phyloP scores from a whole-genome alignment of 2,888 invertebrate genomes.

The Pseudolycoriella hygida region DNA sequence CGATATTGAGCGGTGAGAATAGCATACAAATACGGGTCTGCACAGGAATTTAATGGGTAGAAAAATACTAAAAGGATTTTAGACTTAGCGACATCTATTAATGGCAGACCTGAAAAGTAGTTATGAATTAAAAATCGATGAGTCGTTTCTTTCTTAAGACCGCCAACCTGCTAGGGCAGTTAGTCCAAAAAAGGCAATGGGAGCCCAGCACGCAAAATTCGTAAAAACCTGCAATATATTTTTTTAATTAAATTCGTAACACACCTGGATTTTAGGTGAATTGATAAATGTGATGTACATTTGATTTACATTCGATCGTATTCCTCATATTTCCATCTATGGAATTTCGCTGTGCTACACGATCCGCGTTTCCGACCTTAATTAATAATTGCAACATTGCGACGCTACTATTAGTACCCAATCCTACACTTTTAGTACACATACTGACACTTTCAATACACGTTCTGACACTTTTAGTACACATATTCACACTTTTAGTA shows the following conservation, averaged over 20 bases:
- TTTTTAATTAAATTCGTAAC: neutral
- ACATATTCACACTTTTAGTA: too few species aligned
- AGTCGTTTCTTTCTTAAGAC: slow-evolving; percentile 18
- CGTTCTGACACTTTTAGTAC: too few species aligned
- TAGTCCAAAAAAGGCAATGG: slow-evolving; percentile 75
- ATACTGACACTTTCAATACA: too few species aligned
- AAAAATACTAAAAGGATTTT: slow-evolving; percentile 77
- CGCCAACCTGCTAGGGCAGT: slow-evolving; percentile 53
- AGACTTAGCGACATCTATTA: slow-evolving; percentile 65
- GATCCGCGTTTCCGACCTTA: too few species aligned
- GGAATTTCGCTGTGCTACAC: too few species aligned
- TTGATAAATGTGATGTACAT: slow-evolving; percentile 1
- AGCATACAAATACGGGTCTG: slow-evolving; percentile 84
- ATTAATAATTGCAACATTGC: too few species aligned
- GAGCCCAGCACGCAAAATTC: slow-evolving; percentile 71
- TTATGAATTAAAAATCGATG: too few species aligned
- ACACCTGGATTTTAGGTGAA: too few species aligned
- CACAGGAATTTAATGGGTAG: slow-evolving; percentile 80
- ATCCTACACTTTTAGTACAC: too few species aligned
- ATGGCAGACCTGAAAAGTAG: slow-evolving; percentile 32
- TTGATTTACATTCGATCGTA: neutral
- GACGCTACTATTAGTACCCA: too few species aligned
- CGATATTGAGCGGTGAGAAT: slow-evolving; percentile 77
- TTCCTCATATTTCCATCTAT: too few species aligned
- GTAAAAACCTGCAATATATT: slow-evolving; percentile 38